Conservation (phyloP, 2,797 vertebrate genomes). For the Eidolon dupreanum region DNA sequence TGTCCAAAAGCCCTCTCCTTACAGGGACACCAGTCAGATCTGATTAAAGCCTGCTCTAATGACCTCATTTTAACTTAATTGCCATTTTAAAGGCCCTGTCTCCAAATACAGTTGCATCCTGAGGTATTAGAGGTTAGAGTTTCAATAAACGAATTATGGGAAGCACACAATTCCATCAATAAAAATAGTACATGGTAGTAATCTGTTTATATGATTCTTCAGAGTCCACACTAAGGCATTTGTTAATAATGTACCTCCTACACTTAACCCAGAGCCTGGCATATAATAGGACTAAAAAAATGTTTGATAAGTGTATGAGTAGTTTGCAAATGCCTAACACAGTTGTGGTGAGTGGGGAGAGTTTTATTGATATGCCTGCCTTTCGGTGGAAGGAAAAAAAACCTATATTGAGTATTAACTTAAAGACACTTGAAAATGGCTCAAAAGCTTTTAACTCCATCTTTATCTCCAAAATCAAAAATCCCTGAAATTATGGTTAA, state of each 20-base stretch:
- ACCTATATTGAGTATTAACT: neutral
- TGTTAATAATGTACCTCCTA: neutral
- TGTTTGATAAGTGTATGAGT: neutral
- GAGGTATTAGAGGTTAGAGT: neutral
- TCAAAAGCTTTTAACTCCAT: neutral
- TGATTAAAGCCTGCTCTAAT: neutral
- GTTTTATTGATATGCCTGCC: neutral
- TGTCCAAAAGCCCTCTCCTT: neutral
- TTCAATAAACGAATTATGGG: neutral
- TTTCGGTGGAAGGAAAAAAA: neutral
- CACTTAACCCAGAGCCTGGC: neutral
- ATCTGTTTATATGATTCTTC: neutral
- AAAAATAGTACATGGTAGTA: neutral
- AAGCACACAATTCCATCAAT: neutral
- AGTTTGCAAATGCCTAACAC: neutral
- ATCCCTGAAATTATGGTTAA: neutral
- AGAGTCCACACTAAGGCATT: neutral
- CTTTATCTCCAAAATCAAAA: neutral
- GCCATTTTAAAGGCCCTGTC: neutral
- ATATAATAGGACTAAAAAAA: neutral
- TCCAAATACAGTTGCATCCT: neutral
- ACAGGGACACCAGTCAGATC: neutral
- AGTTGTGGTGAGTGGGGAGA: neutral
- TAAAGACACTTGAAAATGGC: neutral
- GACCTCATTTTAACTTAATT: neutral